Base-by-base conservation (phyloP, 1,140 invertebrate genomes). In the Drosophila guanche region DNA sequence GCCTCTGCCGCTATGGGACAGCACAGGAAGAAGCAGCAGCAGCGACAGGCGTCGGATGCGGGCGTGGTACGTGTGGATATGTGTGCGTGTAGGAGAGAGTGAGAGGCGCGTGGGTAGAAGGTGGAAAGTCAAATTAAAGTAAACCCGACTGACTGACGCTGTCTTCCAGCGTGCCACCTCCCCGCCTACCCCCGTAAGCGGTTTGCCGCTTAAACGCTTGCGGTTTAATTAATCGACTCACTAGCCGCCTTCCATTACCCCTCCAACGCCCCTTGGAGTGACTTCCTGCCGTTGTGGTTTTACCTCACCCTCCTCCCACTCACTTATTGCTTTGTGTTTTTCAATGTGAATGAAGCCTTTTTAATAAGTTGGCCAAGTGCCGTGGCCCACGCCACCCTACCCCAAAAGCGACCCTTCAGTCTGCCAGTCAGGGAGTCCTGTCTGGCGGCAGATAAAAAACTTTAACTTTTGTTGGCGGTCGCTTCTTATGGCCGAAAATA, bases 181-280 rank as follows among this genome's bases (percentile, higher is more conserved):
- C 47, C 14, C 14, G 22, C 14, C 29, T 42, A 33, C 48, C 37
- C 40, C 27, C 47, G 43, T 43, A 37, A 76, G 80, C 59, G 80
- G 80, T 76, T 70, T 80, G 76, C 72, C 80, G 81, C 81, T 86
- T 80, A 86, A 86, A 78, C 69, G 81, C 73, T 81, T 86, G 83
- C 48, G 83, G 83, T 81, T 86, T 86, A 86, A 86, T 86, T 88
- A 86, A 86, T 86, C 81, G 81, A 81, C 77, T 77, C 59, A 79
- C 10, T 7, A 12, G n/a, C 29, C 16, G 7, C 8, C 58, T 2
- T 6, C 7, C 29, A 8, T 25, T 29, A 0, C 33, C 10, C 63
- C 33, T 20, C 16, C 16, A 20, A 0, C 40, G 43, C 43, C 40
- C 41, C 29, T 41, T 41, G 14, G 8, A 61, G 45, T 75, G 46